Conservation (phyloP, 2,113 vertebrate genomes). For the Hippocampus comes region DNA sequence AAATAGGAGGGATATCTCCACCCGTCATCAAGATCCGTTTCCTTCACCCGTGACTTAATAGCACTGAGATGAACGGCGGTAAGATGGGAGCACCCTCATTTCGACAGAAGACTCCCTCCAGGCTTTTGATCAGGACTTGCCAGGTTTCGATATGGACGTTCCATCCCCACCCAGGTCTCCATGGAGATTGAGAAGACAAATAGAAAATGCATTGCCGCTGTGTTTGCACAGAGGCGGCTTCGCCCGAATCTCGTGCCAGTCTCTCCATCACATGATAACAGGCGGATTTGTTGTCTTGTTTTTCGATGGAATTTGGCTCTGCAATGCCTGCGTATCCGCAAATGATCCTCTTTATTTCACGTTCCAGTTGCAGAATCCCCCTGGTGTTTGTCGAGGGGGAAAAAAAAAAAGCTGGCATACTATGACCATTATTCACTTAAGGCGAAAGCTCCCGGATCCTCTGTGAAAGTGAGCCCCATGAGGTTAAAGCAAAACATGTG, state of each 20-base stretch:
- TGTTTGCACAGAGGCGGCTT: constrained; percentile 45
- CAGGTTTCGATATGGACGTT: constrained; percentile 72
- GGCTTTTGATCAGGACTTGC: constrained; percentile 65
- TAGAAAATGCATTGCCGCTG: constrained; percentile 66
- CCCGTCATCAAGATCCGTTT: neutral
- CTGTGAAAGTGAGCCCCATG: neutral
- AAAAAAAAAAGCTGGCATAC: neutral
- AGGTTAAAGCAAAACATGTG: neutral
- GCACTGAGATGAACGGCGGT: constrained; percentile 46
- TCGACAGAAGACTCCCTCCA: constrained; percentile 52
- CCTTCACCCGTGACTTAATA: constrained; percentile 51
- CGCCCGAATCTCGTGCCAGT: neutral
- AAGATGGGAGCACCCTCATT: constrained; percentile 55
- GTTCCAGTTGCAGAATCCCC: neutral
- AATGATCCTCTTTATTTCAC: neutral
- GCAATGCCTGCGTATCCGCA: neutral
- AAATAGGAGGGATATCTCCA: constrained; percentile 1
- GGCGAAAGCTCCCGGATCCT: neutral
- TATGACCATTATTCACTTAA: neutral
- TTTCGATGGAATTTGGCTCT: neutral
- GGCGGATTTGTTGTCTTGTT: neutral
- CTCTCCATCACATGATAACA: neutral
- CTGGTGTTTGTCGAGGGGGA: neutral
- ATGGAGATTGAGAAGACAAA: constrained; percentile 69
- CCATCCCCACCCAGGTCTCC: constrained; percentile 71